Base-by-base conservation (phyloP, 2,113 vertebrate species). In the Neolamprologus brichardi region DNA sequence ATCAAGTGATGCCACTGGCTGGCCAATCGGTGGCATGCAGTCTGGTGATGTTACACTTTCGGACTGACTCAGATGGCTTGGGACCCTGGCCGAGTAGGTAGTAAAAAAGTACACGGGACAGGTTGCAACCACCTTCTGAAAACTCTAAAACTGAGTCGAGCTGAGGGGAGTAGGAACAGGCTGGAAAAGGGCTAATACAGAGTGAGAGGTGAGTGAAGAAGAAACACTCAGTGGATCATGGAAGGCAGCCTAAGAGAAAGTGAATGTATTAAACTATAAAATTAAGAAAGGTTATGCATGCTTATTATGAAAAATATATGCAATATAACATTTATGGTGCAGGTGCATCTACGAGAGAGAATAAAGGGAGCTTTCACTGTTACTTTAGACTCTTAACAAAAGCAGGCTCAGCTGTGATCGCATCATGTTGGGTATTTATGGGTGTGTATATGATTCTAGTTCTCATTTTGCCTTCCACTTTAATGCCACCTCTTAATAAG, bases 91-190 rank as follows among this genome's bases (percentile, higher is more conserved):
- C 0, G 4, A 37, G 10, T 37, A 0, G 17, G 30, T 62, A 62
- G 30, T 62, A 62, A 62, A 62, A 34, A 2, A 30, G 30, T 62
- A 34, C 58, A n/a, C 4, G 6, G 58, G 56, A 1, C 9, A 34
- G 17, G 30, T 18, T n/a, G 0, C 30, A n/a, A 0, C 30, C 60
- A 64, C 60, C 18, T 64, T 64, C 18, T 7, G 15, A 32, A 62
- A 62, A 62, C 15, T 32, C 58, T 62, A 62, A 34, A 62, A 4
- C 58, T 32, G 30, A 64, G 60, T 64, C 17, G 30, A 64, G 60
- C 60, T 64, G 30, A 64, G 30, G 9, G 30, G 60, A 34, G 60
- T n/a, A 64, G 56, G n/a, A n/a, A 34, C 6, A 64, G 60, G 30
- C 1, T 62, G 5, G 5, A 34, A 62, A 62, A 34, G 30, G 58